phyloP scores from a whole-genome alignment of 2,113 vertebrate species.

The Dipodomys ordii region DNA sequence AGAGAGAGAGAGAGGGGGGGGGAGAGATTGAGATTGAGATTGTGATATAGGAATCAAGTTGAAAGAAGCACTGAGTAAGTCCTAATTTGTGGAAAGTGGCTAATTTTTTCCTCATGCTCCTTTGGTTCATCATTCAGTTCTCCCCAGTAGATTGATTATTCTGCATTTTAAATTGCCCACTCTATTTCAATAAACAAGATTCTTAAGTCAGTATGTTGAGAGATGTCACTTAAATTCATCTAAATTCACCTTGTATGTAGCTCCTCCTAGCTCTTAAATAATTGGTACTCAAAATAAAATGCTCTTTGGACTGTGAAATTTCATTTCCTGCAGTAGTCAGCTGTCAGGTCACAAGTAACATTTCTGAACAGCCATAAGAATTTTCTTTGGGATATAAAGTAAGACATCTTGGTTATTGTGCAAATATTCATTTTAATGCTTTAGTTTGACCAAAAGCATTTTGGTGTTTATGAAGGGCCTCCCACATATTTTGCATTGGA shows the following conservation, averaged over 20 bases:
- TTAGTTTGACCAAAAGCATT: constrained; percentile 47
- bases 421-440: constrained; percentile 58
- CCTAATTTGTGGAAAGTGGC: constrained; percentile 25
- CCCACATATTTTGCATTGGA: constrained; percentile 40
- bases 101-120: not conserved
- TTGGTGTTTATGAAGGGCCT: constrained; percentile 57
- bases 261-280: constrained; percentile 25
- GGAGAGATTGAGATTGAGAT: too few species aligned
- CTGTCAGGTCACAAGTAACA: constrained; percentile 55
- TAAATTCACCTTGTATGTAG: not conserved
- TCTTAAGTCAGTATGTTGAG: constrained; percentile 24
- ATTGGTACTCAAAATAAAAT: constrained; percentile 39
- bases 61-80: not conserved
- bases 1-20: too few species aligned
- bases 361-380: constrained; percentile 32
- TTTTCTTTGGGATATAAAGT: constrained; percentile 54
- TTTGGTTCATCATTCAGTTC: not conserved
- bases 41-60: not conserved
- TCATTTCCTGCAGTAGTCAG: constrained; percentile 62
- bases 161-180: not conserved
- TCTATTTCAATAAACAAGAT: constrained; percentile 52
- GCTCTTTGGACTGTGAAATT: constrained; percentile 57
- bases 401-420: constrained; percentile 50
- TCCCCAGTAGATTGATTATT: not conserved
- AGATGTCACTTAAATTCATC: constrained; percentile 11